Evolutionary conservation across 53 echinoderm and acorn worm species (phyloP).

Genomic region (Pentamera pediparva): DNA sequence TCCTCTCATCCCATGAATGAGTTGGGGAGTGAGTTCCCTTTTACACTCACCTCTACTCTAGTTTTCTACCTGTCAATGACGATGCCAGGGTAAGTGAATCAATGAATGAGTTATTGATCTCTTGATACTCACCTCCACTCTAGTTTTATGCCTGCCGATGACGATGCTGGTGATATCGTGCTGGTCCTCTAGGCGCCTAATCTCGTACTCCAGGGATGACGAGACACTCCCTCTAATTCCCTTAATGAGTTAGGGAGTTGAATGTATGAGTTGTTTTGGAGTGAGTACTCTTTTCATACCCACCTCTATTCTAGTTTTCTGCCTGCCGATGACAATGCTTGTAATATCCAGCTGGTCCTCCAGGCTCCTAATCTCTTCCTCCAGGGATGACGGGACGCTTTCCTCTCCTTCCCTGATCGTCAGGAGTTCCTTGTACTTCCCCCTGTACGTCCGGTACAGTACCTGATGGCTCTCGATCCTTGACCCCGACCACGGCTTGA

Average conservation of each 20-base stretch:
- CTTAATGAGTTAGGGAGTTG: too few species aligned
- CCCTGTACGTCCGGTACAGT: constrained; percentile 54
- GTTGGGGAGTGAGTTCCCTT: too few species aligned
- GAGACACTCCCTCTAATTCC: constrained; percentile 27
- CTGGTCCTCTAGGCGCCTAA: constrained; percentile 51
- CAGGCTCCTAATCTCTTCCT: constrained; percentile 48
- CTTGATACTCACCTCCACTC: constrained; percentile 73
- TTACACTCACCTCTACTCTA: constrained; percentile 77
- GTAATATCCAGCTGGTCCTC: constrained; percentile 82
- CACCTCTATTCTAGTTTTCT: constrained; percentile 87
- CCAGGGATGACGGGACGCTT: constrained; percentile 21
- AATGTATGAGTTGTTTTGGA: too few species aligned
- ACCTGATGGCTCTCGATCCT: constrained; percentile 60
- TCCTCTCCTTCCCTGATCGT: constrained; percentile 25
- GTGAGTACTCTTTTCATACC: not conserved
- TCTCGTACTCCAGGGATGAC: constrained; percentile 38
- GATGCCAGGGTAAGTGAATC: too few species aligned
- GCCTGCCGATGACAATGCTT: constrained; percentile 79
- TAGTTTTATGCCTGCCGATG: constrained; percentile 84
- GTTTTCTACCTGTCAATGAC: constrained; percentile 84
- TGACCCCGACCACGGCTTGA: constrained; percentile 68
- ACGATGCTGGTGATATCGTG: constrained; percentile 87
- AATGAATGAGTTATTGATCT: too few species aligned
- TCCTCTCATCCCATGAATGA: too few species aligned
- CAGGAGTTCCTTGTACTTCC: constrained; percentile 72